Evolutionary conservation across 1,140 invertebrate genomes (phyloP), one percentile per base, ranked within the genome.

Genomic region (Pemphigus obesinymphae): DNA sequence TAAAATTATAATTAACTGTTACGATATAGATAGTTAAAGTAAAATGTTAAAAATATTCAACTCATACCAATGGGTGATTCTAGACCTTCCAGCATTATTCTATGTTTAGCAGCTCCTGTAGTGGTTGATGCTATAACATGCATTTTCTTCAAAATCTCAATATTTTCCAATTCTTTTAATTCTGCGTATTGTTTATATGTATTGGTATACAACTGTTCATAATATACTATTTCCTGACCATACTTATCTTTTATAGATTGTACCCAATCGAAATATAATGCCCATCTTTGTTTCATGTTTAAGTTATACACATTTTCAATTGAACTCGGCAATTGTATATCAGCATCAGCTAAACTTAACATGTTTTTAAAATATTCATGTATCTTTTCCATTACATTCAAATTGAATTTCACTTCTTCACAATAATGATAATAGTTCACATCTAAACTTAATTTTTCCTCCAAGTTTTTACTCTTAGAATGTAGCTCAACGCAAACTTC

Each of bases 61-160:
- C 43, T 29, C 11, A 26, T 58, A 78, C 75, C 53, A 17, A 95
- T 92, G 82, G 90, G 88, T 48, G 92, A 89, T 68, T 89, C 86
- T 26, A 95, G 84, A 20, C 88, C 85, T 75, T 90, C 85, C n/a
- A 95, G 85, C 15, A 92, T 83, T n/a, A 89, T 88, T 43, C 90
- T 89, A n/a, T 90, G 85, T 70, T 90, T 89, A 7, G 93, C 93
- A 2, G 93, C 93, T 63, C 90, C 92, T 15, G 92, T 92, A 4
- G 93, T 95, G 0, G 94, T 95, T 89, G 95, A 91, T 13, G 92
- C 94, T 45, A 95, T 85, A 20, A 94, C 87, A 82, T 88, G 84
- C 45, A 84, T 83, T n/a, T 83, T 50, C 11, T 70, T 73, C 40
- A 85, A 78, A 37, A 82, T 58, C 29, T 68, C 31, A 17, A 83